A percentile compares a stretch with the other conserved stretches of the same genome.
Conservation (phyloP, 1,140 invertebrate species). For the Bacillus rossius region DNA sequence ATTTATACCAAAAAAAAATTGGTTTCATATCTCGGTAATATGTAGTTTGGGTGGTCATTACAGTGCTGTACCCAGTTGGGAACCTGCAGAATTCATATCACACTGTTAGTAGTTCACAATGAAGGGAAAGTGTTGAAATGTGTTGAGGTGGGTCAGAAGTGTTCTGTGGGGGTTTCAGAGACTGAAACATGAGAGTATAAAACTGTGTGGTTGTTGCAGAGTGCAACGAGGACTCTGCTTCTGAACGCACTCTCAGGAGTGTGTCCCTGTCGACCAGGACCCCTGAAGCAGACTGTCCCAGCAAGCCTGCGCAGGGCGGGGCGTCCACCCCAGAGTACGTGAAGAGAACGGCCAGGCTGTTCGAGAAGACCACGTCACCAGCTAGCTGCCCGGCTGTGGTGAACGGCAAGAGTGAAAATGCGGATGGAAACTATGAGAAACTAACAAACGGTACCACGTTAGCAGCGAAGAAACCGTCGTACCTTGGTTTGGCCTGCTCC, state of each 20-base stretch:
- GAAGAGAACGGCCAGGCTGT: slow-evolving; percentile 35
- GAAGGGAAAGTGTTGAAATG: no score
- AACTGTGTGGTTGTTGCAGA: slow-evolving; percentile 31
- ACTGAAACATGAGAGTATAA: no score
- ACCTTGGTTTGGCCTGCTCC: slow-evolving; percentile 80
- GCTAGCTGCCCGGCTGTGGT: neutral
- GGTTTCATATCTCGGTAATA: no score
- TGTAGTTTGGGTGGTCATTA: no score
- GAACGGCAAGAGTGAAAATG: neutral
- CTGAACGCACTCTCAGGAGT: slow-evolving; percentile 43
- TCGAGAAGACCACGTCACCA: slow-evolving; percentile 25
- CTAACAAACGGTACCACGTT: neutral
- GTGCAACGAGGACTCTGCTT: slow-evolving; percentile 36
- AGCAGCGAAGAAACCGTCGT: slow-evolving; percentile 59
- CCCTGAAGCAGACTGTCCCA: slow-evolving; percentile 24
- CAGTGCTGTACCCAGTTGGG: neutral
- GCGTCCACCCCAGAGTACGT: slow-evolving; percentile 34
- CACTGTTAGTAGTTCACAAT: no score
- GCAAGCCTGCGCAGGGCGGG: slow-evolving; percentile 33
- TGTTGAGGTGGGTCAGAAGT: no score
- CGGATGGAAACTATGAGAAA: neutral
- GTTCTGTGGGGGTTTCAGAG: no score
- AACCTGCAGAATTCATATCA: neutral
- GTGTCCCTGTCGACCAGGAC: slow-evolving; percentile 42
- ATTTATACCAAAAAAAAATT: no score